Conservation (phyloP, 2,797 vertebrate species). For the Myripristis murdjan region DNA sequence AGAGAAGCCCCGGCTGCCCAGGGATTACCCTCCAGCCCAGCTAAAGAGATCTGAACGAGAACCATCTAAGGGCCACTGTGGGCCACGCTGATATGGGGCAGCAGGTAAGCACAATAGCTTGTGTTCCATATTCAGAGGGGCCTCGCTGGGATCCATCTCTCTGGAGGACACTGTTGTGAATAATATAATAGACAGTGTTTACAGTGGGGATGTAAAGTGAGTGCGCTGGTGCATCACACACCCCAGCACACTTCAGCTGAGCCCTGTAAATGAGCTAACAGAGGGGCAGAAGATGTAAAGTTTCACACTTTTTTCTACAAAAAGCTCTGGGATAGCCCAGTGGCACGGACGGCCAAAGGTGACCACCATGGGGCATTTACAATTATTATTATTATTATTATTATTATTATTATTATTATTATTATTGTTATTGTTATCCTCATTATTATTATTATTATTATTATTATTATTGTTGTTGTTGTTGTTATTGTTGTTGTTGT, state of each 20-base stretch:
- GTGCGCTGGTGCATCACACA: conserved; percentile 83
- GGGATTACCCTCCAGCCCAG: conserved; percentile 86
- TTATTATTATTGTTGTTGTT: too few species aligned
- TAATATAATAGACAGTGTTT: conserved; percentile 88
- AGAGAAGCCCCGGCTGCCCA: conserved; percentile 84
- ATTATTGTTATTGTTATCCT: not conserved
- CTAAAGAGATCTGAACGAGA: conserved; percentile 86
- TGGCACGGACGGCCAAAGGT: conserved; percentile 26
- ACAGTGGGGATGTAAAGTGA: conserved; percentile 87
- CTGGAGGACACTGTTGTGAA: conserved; percentile 83
- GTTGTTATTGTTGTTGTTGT: too few species aligned
- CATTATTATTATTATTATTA: not conserved
- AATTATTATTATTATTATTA: not conserved
- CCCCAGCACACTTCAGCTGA: conserved; percentile 85
- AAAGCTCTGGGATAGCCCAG: conserved; percentile 56
- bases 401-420: not conserved
- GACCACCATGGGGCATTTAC: not conserved
- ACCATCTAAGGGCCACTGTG: conserved; percentile 79
- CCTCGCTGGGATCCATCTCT: conserved; percentile 81
- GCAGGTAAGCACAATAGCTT: conserved; percentile 85
- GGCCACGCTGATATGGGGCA: conserved; percentile 79
- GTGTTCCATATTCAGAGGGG: conserved; percentile 88
- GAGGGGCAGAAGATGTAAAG: conserved; percentile 70
- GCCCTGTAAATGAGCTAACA: conserved; percentile 84
- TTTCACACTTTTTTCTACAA: conserved; percentile 72